Evolutionary conservation across 2,113 vertebrate species (phyloP), one percentile per base, ranked within the genome.

Genomic region (chimpanzee (Pan troglodytes)): DNA sequence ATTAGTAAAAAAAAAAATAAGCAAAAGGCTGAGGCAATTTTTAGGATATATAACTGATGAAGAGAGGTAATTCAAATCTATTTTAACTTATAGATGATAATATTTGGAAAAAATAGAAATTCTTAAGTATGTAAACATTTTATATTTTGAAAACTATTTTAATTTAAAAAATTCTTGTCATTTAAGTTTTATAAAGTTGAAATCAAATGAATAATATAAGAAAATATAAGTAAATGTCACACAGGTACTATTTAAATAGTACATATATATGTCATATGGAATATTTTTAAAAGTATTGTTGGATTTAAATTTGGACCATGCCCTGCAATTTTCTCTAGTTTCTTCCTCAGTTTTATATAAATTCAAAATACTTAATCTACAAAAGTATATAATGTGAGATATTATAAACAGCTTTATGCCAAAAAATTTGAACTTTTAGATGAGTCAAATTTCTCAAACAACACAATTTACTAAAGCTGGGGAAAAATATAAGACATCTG

Each of bases 281-380:
- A 81, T 40, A 35, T 75, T 64, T 95, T 94, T 78, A 6, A 64
- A 90, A 72, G 10, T 88, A 40, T 1, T 84, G 88, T 84, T 73
- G 5, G 8, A 43, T 89, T 92, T 68, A 90, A 67, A 94, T 87
- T 90, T 83, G 70, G 23, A 30, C 10, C 79, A 3, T 75, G 11
- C 11, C 73, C 8, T 83, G 14, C 10, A 94, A 32, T 82, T 86
- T 91, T 67, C 59, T 94, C 38, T 57, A 27, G 5, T 73, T 95
- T 97, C 45, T 35, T 80, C 90, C 23, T 94, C 40, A 87, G 52
- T 87, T 95, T 61, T 8, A 50, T 87, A 92, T 38, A 95, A 50
- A 75, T 80, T 70, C 7, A 81, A 90, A 92, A 50, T 73, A 86
- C n/a, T 93, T 67, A 45, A 78, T 88, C 16, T 91, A 59, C 57